Base-by-base conservation (phyloP, 2,888 invertebrate species). In the Icerya purchasi region DNA sequence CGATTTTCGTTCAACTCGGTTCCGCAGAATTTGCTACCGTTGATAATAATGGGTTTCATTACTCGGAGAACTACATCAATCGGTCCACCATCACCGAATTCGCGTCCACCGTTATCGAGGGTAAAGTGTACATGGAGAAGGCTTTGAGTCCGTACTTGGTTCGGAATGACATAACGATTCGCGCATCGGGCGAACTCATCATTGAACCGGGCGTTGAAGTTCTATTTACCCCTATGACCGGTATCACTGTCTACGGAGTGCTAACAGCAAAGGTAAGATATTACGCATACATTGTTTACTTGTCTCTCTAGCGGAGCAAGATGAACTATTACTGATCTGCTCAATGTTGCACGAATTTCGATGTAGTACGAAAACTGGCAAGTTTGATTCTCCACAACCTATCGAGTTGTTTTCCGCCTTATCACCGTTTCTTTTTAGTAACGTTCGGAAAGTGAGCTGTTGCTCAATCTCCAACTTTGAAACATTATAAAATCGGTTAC, bases 141-240 rank as follows among this genome's bases (percentile, higher is more conserved):
- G 52, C 36, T 2, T 25, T 20, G 21, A 86, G 85, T 68, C 89
- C 89, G 22, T 90, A 84, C 69, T 73, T 84, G 67, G 75, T 87
- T 22, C 76, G 84, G 63, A 84, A 86, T 69, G 88, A 91, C 73
- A 75, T 92, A 61, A 76, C 85, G 66, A 77, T 94, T 57, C 84
- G 86, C 66, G 76, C 78, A 64, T 81, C 82, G 63, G 89, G 84
- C 0, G 84, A 85, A 68, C 74, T 97, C 67, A 77, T 84, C 59
- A 81, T 97, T 61, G 90, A 92, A 70, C 82, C 93, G 18, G 97
- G 96, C 23, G 91, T 92, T 0, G 84, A 83, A 68, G 75, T 98
- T 59, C 79, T 84, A 66, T 92, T 97, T 72, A 85, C 86, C 3
- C 88, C 94, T 2, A 90, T 91, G 75, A 82, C 88, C 67, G 96